These are phyloP conservation scores for Hippocampus zosterae DNA, from an alignment of 2,113 vertebrate species.

Conservation along the genomic window DNA sequence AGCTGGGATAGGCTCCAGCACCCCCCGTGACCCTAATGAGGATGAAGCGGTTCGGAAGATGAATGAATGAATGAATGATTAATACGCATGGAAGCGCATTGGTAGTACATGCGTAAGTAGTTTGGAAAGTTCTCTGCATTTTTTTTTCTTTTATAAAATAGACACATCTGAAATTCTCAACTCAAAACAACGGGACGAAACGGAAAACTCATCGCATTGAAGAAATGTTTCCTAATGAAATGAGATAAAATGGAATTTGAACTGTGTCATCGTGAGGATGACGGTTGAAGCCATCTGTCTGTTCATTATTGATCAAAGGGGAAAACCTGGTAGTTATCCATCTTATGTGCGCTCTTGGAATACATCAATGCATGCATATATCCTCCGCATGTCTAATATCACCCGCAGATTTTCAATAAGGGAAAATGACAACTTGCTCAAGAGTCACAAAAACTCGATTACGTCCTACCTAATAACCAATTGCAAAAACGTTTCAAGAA, in stretches of 20 bases:
- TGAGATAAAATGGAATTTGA: conserved; percentile 36
- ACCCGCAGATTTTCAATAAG: neutral
- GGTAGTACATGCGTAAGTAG: neutral
- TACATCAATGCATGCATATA: neutral
- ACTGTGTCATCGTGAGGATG: conserved; percentile 9
- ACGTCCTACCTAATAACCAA: neutral
- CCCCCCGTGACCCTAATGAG: no score
- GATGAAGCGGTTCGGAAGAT: no score
- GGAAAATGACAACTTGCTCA: neutral
- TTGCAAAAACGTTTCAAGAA: neutral
- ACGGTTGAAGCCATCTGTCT: conserved; percentile 13
- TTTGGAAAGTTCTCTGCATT: neutral
- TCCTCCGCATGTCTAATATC: neutral
- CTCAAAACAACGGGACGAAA: neutral
- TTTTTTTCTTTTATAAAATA: neutral
- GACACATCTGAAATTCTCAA: neutral
- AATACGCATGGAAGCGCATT: neutral
- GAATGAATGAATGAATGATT: no score
- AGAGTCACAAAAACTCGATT: neutral
- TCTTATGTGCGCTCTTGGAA: neutral
- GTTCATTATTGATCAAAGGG: conserved; percentile 46
- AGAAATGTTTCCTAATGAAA: conserved; percentile 11
- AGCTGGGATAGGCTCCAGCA: no score
- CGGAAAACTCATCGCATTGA: neutral
- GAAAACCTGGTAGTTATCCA: neutral